A percentile compares a stretch with the other conserved stretches of the same genome.
phyloP scores from a whole-genome alignment of 2,888 invertebrate species.

The Nomada lathburiana region DNA sequence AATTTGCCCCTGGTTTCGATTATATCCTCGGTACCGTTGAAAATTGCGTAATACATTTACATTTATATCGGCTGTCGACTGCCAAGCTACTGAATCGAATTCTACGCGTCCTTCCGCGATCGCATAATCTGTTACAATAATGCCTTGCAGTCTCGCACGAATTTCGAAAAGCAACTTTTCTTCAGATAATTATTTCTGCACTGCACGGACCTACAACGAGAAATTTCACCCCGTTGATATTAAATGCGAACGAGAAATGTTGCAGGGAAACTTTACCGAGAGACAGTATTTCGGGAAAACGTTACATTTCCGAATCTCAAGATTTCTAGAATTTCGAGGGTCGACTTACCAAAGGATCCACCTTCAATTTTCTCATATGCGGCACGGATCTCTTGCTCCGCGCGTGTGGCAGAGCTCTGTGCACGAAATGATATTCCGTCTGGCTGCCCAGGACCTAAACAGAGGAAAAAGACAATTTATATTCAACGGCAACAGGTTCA shows the following conservation, averaged over 20 bases:
- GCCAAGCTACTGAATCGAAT: slow-evolving; percentile 4
- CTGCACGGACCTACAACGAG: too few species aligned
- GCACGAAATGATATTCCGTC: slow-evolving; percentile 97
- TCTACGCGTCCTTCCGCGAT: background rate
- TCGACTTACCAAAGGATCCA: slow-evolving; percentile 95
- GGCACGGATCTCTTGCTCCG: slow-evolving; percentile 94
- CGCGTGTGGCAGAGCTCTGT: slow-evolving; percentile 95
- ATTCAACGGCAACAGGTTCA: background rate
- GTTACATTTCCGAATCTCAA: too few species aligned
- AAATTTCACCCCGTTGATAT: too few species aligned
- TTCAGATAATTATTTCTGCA: too few species aligned
- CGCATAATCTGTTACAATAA: background rate
- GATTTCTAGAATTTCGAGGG: background rate
- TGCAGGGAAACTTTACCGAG: too few species aligned
- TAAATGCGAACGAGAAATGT: too few species aligned
- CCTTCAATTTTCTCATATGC: slow-evolving; percentile 94
- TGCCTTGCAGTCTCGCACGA: background rate
- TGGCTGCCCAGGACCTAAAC: slow-evolving; percentile 93
- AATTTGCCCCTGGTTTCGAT: slow-evolving; percentile 34
- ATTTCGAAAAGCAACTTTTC: too few species aligned
- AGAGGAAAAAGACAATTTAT: slow-evolving; percentile 16
- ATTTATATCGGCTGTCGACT: slow-evolving; percentile 39
- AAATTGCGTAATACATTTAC: slow-evolving; percentile 37
- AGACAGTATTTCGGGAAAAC: too few species aligned
- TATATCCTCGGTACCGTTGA: slow-evolving; percentile 4